Evolutionary conservation across 2,113 vertebrate genomes (phyloP), one percentile per base, ranked within the genome.

Genomic region (Uropsilus gracilis): DNA sequence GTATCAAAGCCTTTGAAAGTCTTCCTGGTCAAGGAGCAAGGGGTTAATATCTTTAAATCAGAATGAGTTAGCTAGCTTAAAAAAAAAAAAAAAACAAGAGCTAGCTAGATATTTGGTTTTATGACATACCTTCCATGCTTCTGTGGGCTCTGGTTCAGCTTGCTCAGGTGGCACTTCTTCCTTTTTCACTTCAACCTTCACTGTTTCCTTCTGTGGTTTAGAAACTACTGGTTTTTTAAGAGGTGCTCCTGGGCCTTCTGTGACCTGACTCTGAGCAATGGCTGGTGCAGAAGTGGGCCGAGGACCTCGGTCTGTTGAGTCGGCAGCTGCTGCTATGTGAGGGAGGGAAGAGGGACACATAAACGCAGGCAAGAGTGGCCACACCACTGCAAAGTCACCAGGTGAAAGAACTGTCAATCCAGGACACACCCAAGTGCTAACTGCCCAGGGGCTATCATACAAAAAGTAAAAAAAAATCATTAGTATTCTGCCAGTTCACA

Each of bases 211-310:
- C n/a, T 98, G 98, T 77, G 42, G n/a, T 97, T 96, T 98, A n/a
- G 96, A 78, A 5, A 80, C 71, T 48, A 37, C 7, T 11, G 93
- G 1, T 94, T 97, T 98, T 61, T 48, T 6, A 0, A 22, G 82
- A 0, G 98, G 92, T 53, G 98, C 96, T 0, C 97, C 98, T 6
- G 98, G 97, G 0, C 97, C 96, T 61, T 99, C 99, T 18, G 98
- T 97, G 0, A 98, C 95, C 59, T 99, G 99, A 93, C 98, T 98
- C 5, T 99, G 99, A 55, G 99, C 98, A 93, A 99, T 99, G 95
- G 99, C 98, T 0, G 99, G 99, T 28, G 99, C 99, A 13, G 99
- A 99, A 92, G 99, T 99, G 9, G 99, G 99, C 68, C 99, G 99
- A 11, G 98, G 98, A 53, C 99, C 99, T 96, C 98, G 98, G 96